Evolutionary conservation across 2,797 vertebrate species (phyloP).

Genomic region (Gila robusta): DNA sequence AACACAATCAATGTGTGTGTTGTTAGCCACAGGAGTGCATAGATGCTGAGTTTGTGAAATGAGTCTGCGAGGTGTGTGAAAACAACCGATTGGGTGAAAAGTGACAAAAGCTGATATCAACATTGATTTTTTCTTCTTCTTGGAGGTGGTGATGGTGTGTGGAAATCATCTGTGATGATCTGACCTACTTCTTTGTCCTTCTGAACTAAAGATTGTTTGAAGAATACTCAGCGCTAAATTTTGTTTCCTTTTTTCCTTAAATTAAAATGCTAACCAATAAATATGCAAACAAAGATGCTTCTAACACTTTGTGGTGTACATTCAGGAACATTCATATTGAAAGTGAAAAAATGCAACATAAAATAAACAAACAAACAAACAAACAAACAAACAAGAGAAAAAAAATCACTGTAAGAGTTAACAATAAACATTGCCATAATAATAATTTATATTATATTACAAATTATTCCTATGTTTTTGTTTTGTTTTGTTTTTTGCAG

Average conservation of each 20-base stretch:
- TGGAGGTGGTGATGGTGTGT: constrained; percentile 41
- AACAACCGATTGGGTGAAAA: constrained; percentile 28
- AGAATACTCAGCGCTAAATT: constrained; percentile 56
- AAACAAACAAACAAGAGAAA: constrained; percentile 81
- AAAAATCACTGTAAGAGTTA: constrained; percentile 76
- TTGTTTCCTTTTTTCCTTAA: constrained; percentile 55
- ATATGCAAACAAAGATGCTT: constrained; percentile 71
- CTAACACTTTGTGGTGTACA: constrained; percentile 92
- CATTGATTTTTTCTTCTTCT: constrained; percentile 31
- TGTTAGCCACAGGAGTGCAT: constrained; percentile 82
- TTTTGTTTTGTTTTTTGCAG: constrained; percentile 72
- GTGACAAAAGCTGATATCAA: constrained; percentile 37
- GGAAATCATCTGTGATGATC: constrained; percentile 47
- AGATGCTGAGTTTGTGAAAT: constrained; percentile 81
- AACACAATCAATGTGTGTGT: constrained; percentile 68
- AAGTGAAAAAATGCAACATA: constrained; percentile 83
- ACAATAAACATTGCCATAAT: constrained; percentile 74
- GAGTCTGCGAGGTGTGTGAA: constrained; percentile 66
- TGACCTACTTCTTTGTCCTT: constrained; percentile 46
- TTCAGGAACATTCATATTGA: constrained; percentile 97
- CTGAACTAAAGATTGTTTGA: constrained; percentile 50
- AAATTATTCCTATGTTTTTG: constrained; percentile 82
- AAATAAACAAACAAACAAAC: constrained; percentile 84
- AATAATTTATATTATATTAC: constrained; percentile 82
- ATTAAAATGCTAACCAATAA: constrained; percentile 67